Evolutionary conservation across 1,140 invertebrate genomes (phyloP).

Genomic region (Zaprionus gabonicus): DNA sequence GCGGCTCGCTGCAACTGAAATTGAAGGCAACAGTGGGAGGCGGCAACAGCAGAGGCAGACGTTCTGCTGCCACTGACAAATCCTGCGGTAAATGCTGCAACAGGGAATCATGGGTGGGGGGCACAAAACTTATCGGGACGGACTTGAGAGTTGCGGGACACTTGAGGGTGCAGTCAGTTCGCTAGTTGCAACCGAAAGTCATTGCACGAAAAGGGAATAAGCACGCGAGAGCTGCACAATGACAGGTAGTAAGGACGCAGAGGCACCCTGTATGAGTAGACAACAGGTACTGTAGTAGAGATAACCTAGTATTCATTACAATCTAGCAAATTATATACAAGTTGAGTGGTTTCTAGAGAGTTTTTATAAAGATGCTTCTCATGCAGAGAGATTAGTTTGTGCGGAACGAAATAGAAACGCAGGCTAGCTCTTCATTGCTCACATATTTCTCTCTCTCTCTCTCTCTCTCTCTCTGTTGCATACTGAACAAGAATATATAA

Average conservation of each 20-base stretch:
- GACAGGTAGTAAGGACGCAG: neutral
- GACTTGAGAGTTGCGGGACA: constrained; percentile 46
- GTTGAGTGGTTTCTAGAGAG: too few species aligned
- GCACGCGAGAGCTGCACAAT: neutral
- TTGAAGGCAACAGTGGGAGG: constrained; percentile 28
- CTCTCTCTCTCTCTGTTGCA: too few species aligned
- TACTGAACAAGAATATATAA: too few species aligned
- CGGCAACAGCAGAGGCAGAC: constrained; percentile 1
- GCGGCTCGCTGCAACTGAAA: constrained; percentile 41
- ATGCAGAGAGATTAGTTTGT: too few species aligned
- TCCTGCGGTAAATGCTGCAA: constrained; percentile 11
- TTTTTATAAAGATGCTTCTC: too few species aligned
- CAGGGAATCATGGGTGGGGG: neutral
- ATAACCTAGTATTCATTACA: too few species aligned
- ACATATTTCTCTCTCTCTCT: too few species aligned
- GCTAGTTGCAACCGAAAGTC: constrained; percentile 56
- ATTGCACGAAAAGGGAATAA: neutral
- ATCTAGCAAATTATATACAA: too few species aligned
- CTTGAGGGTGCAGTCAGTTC: constrained; percentile 69
- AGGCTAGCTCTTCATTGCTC: too few species aligned
- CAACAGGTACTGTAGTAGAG: too few species aligned
- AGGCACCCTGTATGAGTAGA: neutral
- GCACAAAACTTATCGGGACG: constrained; percentile 17
- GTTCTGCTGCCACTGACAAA: constrained; percentile 45
- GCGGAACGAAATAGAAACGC: too few species aligned